These are phyloP conservation scores for Cyclina sinensis DNA, from an alignment of 1,140 invertebrate species.

Conservation along the genomic window DNA sequence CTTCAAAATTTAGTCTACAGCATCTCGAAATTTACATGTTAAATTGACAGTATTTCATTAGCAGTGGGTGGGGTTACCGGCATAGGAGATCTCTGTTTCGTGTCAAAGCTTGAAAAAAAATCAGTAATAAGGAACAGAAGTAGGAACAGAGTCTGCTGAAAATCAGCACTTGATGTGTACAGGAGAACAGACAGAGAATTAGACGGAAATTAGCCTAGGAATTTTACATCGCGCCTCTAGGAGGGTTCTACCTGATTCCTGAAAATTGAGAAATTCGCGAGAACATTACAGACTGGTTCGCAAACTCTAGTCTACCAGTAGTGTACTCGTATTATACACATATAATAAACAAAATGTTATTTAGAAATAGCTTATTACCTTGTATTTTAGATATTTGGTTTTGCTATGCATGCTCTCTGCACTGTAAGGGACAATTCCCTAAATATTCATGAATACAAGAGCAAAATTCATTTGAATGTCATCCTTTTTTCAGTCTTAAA, in stretches of 20 bases:
- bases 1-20: no score
- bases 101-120: slow-evolving; percentile 1
- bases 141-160: not conserved
- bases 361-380: no score
- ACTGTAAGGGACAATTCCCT: no score
- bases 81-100: not conserved
- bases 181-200: not conserved
- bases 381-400: no score
- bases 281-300: not conserved
- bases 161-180: slow-evolving; percentile 4
- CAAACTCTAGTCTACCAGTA: not conserved
- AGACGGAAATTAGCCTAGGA: slow-evolving; percentile 28
- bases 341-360: no score
- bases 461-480: no score
- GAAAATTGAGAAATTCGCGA: slow-evolving; percentile 30
- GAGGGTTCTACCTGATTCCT: not conserved
- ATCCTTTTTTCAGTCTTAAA: no score
- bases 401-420: no score
- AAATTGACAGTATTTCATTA: slow-evolving; percentile 12
- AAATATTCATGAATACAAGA: no score
- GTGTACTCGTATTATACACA: no score
- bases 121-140: slow-evolving; percentile 4
- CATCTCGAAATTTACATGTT: not conserved
- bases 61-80: not conserved
- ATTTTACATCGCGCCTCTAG: slow-evolving; percentile 29